Percentiles rank a stretch among this genome's conserved stretches.
Evolutionary conservation across 2,113 vertebrate genomes (phyloP).

Genomic region (Xiphias gladius): DNA sequence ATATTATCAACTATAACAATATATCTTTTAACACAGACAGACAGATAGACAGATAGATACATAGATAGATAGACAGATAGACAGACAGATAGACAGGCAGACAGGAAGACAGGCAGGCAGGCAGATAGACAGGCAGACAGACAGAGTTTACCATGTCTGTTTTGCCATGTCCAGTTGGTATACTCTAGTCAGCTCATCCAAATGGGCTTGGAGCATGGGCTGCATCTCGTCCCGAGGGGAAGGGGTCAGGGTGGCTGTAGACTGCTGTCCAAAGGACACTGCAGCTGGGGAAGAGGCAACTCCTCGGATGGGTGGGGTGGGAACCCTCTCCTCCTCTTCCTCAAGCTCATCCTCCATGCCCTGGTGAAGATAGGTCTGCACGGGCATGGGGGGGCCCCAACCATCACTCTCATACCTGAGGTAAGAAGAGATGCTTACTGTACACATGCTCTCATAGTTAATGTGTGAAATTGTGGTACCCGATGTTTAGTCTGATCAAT

Average conservation of each 20-base stretch:
- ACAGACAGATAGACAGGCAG: neutral
- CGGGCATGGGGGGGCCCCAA: constrained; percentile 95
- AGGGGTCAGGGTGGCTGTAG: constrained; percentile 96
- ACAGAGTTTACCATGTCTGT: constrained; percentile 90
- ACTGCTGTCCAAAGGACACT: constrained; percentile 97
- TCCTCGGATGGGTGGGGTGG: constrained; percentile 95
- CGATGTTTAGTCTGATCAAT: neutral
- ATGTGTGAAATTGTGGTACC: neutral
- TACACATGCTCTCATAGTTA: neutral
- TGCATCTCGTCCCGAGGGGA: constrained; percentile 97
- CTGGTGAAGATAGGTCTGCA: constrained; percentile 98
- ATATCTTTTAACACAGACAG: neutral
- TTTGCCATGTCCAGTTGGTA: constrained; percentile 99
- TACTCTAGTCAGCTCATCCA: constrained; percentile 96
- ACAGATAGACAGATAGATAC: neutral
- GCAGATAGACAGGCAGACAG: no score
- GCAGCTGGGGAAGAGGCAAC: constrained; percentile 98
- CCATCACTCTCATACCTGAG: constrained; percentile 95
- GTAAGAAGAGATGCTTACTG: neutral
- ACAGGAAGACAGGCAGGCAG: neutral
- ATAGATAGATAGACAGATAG: neutral
- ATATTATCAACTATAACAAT: neutral
- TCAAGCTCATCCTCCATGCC: constrained; percentile 98
- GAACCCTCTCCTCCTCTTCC: constrained; percentile 97
- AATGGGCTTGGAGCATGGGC: constrained; percentile 97